Percentiles rank a stretch among this genome's conserved stretches.
Conservation (phyloP, 2,797 vertebrate genomes). For the Chromis chromis region DNA sequence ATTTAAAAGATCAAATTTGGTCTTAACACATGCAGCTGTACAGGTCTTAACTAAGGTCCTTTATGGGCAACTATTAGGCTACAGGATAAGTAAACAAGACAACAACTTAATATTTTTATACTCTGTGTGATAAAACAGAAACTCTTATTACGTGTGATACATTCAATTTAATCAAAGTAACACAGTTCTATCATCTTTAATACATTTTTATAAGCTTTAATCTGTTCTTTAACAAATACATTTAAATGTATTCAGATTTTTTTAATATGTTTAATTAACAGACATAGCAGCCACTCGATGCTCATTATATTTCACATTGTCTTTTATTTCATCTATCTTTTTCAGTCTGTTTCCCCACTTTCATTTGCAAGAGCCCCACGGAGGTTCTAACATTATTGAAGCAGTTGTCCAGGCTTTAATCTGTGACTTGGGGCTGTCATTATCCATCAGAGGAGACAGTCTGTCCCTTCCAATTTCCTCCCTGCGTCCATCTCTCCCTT, state of each 20-base stretch:
- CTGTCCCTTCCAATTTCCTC: conserved; percentile 76
- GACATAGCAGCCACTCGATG: conserved; percentile 10
- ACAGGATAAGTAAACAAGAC: background rate
- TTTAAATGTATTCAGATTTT: background rate
- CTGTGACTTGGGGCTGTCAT: conserved; percentile 73
- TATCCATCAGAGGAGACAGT: conserved; percentile 78
- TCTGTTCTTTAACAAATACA: background rate
- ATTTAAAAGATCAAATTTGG: background rate
- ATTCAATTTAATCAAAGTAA: background rate
- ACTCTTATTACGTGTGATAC: background rate
- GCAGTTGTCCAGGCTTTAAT: conserved; percentile 70
- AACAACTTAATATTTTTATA: background rate
- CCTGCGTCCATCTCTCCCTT: conserved; percentile 62
- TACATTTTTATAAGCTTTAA: background rate
- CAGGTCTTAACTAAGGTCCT: too few species aligned
- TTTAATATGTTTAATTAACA: conserved; percentile 10
- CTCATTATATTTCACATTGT: conserved; percentile 14
- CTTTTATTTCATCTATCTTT: conserved; percentile 25
- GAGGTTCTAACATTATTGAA: conserved; percentile 69
- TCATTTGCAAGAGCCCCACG: conserved; percentile 53
- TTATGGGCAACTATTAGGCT: too few species aligned
- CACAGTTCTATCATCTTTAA: background rate
- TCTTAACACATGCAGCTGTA: background rate
- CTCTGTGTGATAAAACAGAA: background rate
- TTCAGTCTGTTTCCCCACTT: conserved; percentile 27